Conservation (phyloP, 2,113 vertebrate species). For the Eonycteris spelaea region DNA sequence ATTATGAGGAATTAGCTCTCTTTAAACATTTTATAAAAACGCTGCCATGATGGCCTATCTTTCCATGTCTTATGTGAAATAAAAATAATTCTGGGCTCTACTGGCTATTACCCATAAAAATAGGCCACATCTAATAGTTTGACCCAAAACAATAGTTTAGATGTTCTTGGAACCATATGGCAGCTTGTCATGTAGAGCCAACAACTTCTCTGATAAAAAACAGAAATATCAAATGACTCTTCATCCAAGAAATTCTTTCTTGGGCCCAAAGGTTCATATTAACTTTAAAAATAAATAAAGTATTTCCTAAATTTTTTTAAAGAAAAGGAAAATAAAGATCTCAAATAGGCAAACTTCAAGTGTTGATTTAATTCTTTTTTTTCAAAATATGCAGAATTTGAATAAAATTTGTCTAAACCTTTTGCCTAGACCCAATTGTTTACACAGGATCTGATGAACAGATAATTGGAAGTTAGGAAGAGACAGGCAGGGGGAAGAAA, state of each 20-base stretch:
- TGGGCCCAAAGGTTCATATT: background rate
- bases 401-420: slow-evolving; percentile 15
- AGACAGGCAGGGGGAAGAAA: background rate
- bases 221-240: background rate
- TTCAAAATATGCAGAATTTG: slow-evolving; percentile 6
- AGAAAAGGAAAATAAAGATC: background rate
- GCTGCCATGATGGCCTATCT: background rate
- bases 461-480: slow-evolving; percentile 34
- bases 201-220: background rate
- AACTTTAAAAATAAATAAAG: slow-evolving; percentile 52
- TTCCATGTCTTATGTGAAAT: background rate
- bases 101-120: background rate
- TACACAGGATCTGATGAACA: slow-evolving; percentile 16
- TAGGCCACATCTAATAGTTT: background rate
- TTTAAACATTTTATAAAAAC: background rate
- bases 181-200: background rate
- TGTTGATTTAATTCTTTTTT: background rate
- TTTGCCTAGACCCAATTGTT: background rate
- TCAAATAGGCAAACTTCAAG: background rate
- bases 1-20: background rate
- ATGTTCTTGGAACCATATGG: background rate
- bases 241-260: background rate
- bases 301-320: background rate
- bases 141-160: background rate
- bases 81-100: background rate